phyloP scores from a whole-genome alignment of 2,113 vertebrate genomes.

The Phocoena sinus region DNA sequence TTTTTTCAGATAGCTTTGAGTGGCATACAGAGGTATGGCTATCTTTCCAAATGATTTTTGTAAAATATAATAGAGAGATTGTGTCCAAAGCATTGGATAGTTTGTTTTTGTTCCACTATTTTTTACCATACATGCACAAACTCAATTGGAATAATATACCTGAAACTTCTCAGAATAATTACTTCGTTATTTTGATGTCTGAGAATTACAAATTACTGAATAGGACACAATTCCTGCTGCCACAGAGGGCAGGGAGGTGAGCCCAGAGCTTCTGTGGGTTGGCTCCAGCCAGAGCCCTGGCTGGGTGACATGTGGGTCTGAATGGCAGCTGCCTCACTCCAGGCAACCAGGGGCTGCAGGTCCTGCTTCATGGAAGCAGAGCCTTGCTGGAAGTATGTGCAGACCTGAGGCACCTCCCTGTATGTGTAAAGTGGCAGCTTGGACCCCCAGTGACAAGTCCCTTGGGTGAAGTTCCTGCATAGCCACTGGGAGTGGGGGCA shows the following conservation, averaged over 20 bases:
- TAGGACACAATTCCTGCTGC: neutral
- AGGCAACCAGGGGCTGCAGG: slow-evolving; percentile 25
- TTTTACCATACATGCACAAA: neutral
- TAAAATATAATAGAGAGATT: neutral
- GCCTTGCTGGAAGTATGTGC: slow-evolving; percentile 87
- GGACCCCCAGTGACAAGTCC: slow-evolving; percentile 80
- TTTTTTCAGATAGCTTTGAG: neutral
- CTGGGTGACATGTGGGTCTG: slow-evolving; percentile 37
- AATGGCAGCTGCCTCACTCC: slow-evolving; percentile 26
- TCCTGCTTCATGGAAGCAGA: slow-evolving; percentile 86
- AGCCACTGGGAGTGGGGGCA: neutral
- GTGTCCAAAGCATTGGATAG: neutral
- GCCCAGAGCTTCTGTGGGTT: slow-evolving; percentile 71
- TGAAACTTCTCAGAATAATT: neutral
- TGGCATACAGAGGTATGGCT: neutral
- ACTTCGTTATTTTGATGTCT: neutral
- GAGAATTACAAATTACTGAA: neutral
- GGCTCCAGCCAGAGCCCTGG: neutral
- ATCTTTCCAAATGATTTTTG: neutral
- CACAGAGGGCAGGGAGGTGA: slow-evolving; percentile 36
- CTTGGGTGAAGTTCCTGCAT: slow-evolving; percentile 80
- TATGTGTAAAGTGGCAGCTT: slow-evolving; percentile 83
- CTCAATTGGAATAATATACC: neutral
- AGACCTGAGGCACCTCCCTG: slow-evolving; percentile 74
- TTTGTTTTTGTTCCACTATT: neutral